Evolutionary conservation across 2,888 invertebrate genomes (phyloP).

Genomic region (Copidosoma aretas): DNA sequence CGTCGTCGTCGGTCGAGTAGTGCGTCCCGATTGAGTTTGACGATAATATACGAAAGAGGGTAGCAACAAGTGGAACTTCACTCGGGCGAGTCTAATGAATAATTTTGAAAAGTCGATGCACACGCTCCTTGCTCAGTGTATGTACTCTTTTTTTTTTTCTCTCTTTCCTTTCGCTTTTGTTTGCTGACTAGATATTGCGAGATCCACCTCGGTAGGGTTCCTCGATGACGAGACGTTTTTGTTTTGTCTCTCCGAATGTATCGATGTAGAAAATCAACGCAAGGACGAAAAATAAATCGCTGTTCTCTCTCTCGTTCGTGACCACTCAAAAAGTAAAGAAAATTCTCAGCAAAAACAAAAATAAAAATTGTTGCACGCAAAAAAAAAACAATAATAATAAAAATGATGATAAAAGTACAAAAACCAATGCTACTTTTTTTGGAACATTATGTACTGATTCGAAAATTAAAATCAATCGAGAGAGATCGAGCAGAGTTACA

Average conservation of each 20-base stretch:
- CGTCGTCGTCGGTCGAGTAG: slow-evolving; percentile 39
- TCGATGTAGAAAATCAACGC: slow-evolving; percentile 5
- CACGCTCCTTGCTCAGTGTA: too few relatives aligned
- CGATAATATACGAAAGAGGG: not conserved
- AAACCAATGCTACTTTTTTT: slow-evolving; percentile 1
- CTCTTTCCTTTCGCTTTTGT: slow-evolving; percentile 4
- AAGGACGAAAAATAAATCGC: slow-evolving; percentile 8
- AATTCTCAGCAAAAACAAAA: slow-evolving; percentile 1
- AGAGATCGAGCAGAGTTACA: slow-evolving; percentile 19
- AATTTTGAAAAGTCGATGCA: slow-evolving; percentile 30
- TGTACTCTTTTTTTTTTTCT: slow-evolving; percentile 12
- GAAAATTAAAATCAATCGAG: slow-evolving; percentile 16
- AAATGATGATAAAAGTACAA: too few relatives aligned
- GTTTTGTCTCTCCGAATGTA: too few relatives aligned
- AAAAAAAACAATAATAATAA: too few relatives aligned
- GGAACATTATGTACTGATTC: slow-evolving; percentile 14
- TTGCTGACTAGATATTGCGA: not conserved
- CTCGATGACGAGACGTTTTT: slow-evolving; percentile 13
- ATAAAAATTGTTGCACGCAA: not conserved
- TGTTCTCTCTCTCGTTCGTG: not conserved
- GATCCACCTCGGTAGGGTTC: slow-evolving; percentile 17
- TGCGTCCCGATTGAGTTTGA: slow-evolving; percentile 3
- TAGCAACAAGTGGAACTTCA: slow-evolving; percentile 4
- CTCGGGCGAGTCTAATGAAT: slow-evolving; percentile 5
- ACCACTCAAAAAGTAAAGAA: slow-evolving; percentile 6